Base-by-base conservation (phyloP, 2,888 invertebrate genomes). In the Ophioninae sp. region DNA sequence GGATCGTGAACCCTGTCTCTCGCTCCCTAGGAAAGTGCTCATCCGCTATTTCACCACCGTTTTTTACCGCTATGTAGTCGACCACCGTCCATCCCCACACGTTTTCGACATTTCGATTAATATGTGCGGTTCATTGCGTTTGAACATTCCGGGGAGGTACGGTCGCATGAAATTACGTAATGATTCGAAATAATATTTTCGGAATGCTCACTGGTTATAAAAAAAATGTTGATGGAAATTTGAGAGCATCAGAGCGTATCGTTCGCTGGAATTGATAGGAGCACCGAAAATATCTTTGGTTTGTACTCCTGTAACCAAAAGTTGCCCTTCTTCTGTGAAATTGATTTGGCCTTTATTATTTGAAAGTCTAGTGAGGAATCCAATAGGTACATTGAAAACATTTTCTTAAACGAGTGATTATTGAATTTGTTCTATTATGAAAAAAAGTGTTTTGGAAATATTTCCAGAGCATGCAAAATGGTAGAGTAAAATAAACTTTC, bases 41-140 rank as follows among this genome's bases (percentile, higher is more conserved):
- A 58, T 17, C 58, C 56, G 7, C 17, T 63, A 44, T 68, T 68
- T 59, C 44, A 51, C 68, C 41, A 41, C 23, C 76, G 41, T 23
- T 58, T 77, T 68, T 61, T 37, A 58, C 39, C 68, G 44, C 63
- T 69, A 10, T 22, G 41, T 58, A 41, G 41, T 41, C 56, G 20
- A 69, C 30, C 56, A n/a, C 75, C 69, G 41, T 41, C 23, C 63
- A 63, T 68, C 64, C 58, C 65, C 44, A 37, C 65, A 22, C 22
- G 44, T 58, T 71, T 81, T 59, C 65, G 74, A 71, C 67, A 78
- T 81, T 78, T 77, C 77, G 73, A 80, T 83, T 80, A 73, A 76
- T 79, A 77, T 64, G 76, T 80, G 75, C 59, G 76, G 72, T 72
- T 61, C 51, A 80, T 56, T 58, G 78, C 64, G 7, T 41, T 37